Base-by-base conservation (phyloP, 2,888 invertebrate genomes). In the Drosophila mayaguana region DNA sequence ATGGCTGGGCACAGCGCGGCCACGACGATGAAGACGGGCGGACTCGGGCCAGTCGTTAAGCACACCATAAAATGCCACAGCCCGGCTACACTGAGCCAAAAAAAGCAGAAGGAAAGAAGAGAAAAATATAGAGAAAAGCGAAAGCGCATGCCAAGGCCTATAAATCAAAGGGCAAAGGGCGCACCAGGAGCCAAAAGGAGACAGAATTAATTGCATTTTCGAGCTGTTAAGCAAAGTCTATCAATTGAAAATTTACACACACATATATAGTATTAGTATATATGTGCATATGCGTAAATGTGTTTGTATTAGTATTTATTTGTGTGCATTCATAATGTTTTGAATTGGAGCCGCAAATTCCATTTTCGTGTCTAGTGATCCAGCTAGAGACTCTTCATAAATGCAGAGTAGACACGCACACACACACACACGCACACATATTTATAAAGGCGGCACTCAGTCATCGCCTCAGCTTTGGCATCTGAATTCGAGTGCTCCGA, bases 401-500 rank as follows among this genome's bases (percentile, higher is more conserved):
- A 28, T 28, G 42, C 54, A 34, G 34, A 36, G 3, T 3, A 46
- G 32, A 32, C 32, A 32, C 32, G 16, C 34, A 20, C 8, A 50
- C 38, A 34, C 34, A 32, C 14, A 38, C 40, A 32, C 11, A 7
- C 32, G 9, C 32, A 32, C 9, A n/a, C n/a, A n/a, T n/a, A n/a
- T n/a, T n/a, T n/a, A n/a, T n/a, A n/a, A n/a, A n/a, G n/a, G n/a
- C n/a, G n/a, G n/a, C n/a, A n/a, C n/a, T n/a, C n/a, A n/a, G 3
- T 55, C 36, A 42, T 32, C 32, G 50, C 48, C 48, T 48, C 32
- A 32, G 18, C 32, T 18, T n/a, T 48, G 48, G 28, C 28, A 68
- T 59, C 72, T 68, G 55, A 72, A 69, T 66, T 67, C 60, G 78
- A 45, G 32, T 71, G 67, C 72, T 84, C 32, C 36, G 80, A 84